Evolutionary conservation across 2,888 invertebrate species (phyloP).

Genomic region (Gasteruption jaculator): DNA sequence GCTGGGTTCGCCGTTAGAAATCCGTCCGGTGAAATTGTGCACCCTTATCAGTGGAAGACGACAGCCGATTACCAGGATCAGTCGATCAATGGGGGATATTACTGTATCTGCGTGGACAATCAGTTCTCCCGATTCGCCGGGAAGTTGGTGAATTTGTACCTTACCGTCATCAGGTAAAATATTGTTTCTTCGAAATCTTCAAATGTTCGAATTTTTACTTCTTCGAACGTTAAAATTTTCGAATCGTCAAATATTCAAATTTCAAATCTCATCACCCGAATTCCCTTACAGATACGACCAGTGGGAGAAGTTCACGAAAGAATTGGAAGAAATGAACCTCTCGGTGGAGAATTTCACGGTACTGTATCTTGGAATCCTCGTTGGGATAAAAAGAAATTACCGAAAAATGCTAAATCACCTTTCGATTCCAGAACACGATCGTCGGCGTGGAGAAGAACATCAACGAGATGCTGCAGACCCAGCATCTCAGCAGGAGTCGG

Average conservation of each 20-base stretch:
- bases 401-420: neutral
- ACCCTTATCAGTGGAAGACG: slow-evolving; percentile 88
- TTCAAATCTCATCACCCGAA: neutral
- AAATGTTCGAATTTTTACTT: slow-evolving; percentile 2
- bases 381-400: neutral
- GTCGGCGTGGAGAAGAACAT: slow-evolving; percentile 78
- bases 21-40: slow-evolving; percentile 78
- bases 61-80: slow-evolving; percentile 86
- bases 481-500: slow-evolving; percentile 73
- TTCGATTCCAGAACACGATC: slow-evolving; percentile 62
- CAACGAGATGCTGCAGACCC: slow-evolving; percentile 79
- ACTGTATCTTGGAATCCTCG: slow-evolving; percentile 43
- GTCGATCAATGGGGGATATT: slow-evolving; percentile 77
- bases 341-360: slow-evolving; percentile 90
- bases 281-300: slow-evolving; percentile 67
- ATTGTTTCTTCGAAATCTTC: too few species aligned
- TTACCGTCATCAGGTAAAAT: slow-evolving; percentile 72
- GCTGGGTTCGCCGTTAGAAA: slow-evolving; percentile 88
- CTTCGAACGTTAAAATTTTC: slow-evolving; percentile 1
- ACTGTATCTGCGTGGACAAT: slow-evolving; percentile 88
- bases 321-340: slow-evolving; percentile 80
- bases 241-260: slow-evolving; percentile 1
- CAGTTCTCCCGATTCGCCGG: slow-evolving; percentile 88
- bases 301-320: slow-evolving; percentile 89
- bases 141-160: slow-evolving; percentile 83